A percentile compares a stretch with the other conserved stretches of the same genome.
Conservation (phyloP, 2,113 vertebrate genomes). For the Fulmarus glacialis region DNA sequence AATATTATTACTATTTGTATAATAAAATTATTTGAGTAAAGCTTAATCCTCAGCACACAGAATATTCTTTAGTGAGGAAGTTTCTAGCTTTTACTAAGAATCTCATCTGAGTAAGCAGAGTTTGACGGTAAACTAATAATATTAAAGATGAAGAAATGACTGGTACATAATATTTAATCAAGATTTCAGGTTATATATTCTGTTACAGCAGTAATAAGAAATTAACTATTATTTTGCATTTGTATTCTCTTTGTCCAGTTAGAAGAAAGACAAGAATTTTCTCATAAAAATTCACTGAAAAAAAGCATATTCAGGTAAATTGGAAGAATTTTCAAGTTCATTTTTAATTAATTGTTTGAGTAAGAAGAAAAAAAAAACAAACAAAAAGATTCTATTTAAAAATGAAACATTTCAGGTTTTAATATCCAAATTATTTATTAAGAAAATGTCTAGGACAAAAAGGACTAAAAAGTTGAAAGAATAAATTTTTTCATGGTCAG, state of each 20-base stretch:
- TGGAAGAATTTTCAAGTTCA: background rate
- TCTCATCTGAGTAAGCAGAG: background rate
- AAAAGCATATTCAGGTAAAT: background rate
- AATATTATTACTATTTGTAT: background rate
- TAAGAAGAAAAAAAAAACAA: background rate
- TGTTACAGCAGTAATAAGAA: background rate
- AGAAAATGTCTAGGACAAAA: background rate
- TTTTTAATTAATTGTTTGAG: background rate
- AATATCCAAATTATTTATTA: background rate
- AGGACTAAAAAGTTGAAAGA: background rate
- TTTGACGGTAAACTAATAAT: background rate
- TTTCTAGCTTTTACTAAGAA: background rate
- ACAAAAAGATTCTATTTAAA: background rate
- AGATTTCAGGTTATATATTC: background rate
- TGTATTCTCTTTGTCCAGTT: background rate
- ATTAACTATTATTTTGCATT: background rate
- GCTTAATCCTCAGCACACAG: background rate
- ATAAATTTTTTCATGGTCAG: background rate
- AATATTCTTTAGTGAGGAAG: background rate
- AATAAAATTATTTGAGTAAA: background rate
- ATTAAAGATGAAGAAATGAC: background rate
- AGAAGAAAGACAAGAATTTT: background rate
- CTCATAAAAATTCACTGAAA: background rate
- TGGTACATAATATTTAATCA: background rate
- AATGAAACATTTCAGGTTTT: background rate